Base-by-base conservation (phyloP, 2,888 invertebrate genomes). In the Hydriomena furcata region DNA sequence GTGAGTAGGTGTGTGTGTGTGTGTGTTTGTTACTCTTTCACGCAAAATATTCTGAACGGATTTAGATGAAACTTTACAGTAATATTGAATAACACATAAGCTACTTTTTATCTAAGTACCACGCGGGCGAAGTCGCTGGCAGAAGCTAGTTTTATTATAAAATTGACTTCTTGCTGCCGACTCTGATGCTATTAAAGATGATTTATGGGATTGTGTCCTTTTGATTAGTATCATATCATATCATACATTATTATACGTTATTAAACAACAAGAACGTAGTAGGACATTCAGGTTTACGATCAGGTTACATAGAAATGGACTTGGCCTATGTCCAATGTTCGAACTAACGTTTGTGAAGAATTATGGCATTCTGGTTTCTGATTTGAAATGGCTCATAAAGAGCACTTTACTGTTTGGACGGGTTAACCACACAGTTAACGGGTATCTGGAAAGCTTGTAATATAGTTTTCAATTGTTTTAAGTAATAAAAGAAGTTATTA, bases 281-380 rank as follows among this genome's bases (percentile, higher is more conserved):
- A 43, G 11, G 12, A 17, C 17, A 32, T 24, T 31, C 24, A 13
- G 13, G 31, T 13, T 38, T 27, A 40, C 5, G 34, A 28, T 10
- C 41, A 40, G 43, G 52, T 47, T 38, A 34, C 25, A 41, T 47
- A 32, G 27, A 37, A 47, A 43, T 43, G 30, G 43, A 7, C 17
- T 43, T 52, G 52, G 52, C 46, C 12, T 25, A 28, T 37, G 24
- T 42, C 52, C 57, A 52, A 44, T 38, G 32, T 53, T 53, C 53
- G 60, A 55, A 58, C 55, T 53, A 58, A 43, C 21, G 46, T 35
- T 40, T 36, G 31, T 37, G 20, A 28, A 32, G 51, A 52, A 38
- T 42, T 46, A 51, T 36, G 36, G 35, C 13, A 10, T 40, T 30
- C 12, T 13, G 36, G 51, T 42, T 42, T 45, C 30, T 51, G 45